Percentiles rank a stretch among this genome's conserved stretches.
phyloP scores from a whole-genome alignment of 2,113 vertebrate genomes.

The Ahaetulla prasina region DNA sequence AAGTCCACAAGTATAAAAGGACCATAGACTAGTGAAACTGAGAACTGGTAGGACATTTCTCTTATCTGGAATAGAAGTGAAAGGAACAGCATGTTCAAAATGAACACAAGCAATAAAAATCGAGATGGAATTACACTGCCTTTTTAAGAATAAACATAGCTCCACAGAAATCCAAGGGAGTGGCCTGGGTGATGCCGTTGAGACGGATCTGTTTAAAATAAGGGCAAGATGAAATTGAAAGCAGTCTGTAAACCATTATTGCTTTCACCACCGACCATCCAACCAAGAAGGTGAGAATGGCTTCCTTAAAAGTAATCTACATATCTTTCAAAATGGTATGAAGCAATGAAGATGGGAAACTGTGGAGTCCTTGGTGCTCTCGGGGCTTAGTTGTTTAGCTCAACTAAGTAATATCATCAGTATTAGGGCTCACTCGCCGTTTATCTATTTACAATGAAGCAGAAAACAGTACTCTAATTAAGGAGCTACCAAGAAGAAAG shows the following conservation, averaged over 20 bases:
- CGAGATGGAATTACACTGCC: neutral
- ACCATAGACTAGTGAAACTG: neutral
- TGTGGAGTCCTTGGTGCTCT: neutral
- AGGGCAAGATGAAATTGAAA: neutral
- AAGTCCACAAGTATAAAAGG: neutral
- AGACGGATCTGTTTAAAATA: neutral
- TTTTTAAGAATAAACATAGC: neutral
- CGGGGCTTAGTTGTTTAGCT: neutral
- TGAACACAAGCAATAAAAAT: neutral
- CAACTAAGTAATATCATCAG: neutral
- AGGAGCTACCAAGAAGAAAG: neutral
- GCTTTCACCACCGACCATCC: neutral
- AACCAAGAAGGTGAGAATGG: neutral
- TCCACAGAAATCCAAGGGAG: neutral
- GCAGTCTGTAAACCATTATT: neutral
- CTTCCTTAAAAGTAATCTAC: neutral
- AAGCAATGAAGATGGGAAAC: neutral
- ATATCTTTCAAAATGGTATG: neutral
- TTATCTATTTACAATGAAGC: neutral
- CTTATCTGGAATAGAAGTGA: neutral
- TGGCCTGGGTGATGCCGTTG: neutral
- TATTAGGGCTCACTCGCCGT: neutral
- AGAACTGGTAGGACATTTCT: neutral
- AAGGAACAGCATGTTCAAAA: neutral
- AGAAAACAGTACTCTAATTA: neutral